These are phyloP conservation scores for Plecotus auritus DNA, from an alignment of 2,113 vertebrate species.

Conservation along the genomic window DNA sequence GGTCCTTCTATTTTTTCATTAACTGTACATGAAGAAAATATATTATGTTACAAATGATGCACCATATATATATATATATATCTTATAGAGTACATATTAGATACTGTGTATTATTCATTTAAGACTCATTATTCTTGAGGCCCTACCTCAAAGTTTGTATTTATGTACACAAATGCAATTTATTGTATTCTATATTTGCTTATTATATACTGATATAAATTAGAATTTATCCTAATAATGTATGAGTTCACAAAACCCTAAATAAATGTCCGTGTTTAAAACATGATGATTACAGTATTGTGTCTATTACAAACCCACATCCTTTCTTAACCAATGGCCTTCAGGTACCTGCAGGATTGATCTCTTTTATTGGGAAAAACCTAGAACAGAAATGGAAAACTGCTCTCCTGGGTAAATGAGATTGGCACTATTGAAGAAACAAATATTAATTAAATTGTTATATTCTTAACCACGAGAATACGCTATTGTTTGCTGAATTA, in stretches of 20 bases:
- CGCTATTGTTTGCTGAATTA: conserved; percentile 67
- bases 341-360: conserved; percentile 67
- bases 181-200: conserved; percentile 98
- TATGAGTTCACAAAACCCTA: conserved; percentile 90
- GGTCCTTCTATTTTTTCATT: conserved; percentile 86
- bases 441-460: conserved; percentile 73
- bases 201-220: conserved; percentile 95
- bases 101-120: conserved; percentile 91
- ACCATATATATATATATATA: conserved; percentile 78
- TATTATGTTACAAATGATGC: conserved; percentile 87
- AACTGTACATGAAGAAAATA: conserved; percentile 82
- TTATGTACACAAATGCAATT: conserved; percentile 99
- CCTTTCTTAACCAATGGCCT: conserved; percentile 69
- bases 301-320: conserved; percentile 52
- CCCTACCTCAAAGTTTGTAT: conserved; percentile 99
- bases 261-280: conserved; percentile 98
- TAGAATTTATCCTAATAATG: conserved; percentile 90
- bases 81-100: conserved; percentile 84
- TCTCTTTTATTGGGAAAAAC: conserved; percentile 72
- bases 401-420: conserved; percentile 66
- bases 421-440: conserved; percentile 67
- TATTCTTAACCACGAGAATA: conserved; percentile 69
- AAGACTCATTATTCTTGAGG: conserved; percentile 95
- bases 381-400: conserved; percentile 67
- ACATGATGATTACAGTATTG: conserved; percentile 20